phyloP scores from a whole-genome alignment of 2,797 vertebrate genomes.

The Discoglossus pictus region DNA sequence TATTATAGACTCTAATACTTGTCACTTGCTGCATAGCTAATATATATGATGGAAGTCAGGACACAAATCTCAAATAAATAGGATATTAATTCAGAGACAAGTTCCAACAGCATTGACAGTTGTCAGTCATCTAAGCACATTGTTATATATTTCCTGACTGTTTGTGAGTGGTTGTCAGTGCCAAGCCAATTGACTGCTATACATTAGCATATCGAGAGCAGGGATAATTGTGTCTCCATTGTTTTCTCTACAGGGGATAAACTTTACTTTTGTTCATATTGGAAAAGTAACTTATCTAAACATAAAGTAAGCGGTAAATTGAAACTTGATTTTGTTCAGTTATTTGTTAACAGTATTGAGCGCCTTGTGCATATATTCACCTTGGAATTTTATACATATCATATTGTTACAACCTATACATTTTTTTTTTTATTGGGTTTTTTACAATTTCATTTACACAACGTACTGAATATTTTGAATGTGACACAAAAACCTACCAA shows the following conservation, averaged over 20 bases:
- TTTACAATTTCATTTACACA: too few species aligned
- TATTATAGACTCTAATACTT: slow-evolving; percentile 11
- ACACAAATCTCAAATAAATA: slow-evolving; percentile 16
- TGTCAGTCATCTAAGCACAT: slow-evolving; percentile 27
- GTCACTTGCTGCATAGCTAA: not conserved
- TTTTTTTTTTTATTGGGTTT: too few species aligned
- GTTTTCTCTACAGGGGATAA: slow-evolving; percentile 27
- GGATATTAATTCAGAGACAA: slow-evolving; percentile 16
- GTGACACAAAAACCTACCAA: too few species aligned
- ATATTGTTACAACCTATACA: too few species aligned
- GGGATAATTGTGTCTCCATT: slow-evolving; percentile 14
- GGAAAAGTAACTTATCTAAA: slow-evolving; percentile 11
- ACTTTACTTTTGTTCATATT: slow-evolving; percentile 14
- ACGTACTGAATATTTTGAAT: too few species aligned
- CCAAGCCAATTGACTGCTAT: slow-evolving; percentile 4
- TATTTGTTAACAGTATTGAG: too few species aligned
- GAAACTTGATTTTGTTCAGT: too few species aligned
- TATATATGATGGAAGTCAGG: slow-evolving; percentile 10
- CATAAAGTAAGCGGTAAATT: too few species aligned
- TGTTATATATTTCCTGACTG: slow-evolving; percentile 25
- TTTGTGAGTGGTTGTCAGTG: slow-evolving; percentile 37
- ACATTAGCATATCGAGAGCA: slow-evolving; percentile 32
- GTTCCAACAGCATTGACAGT: slow-evolving; percentile 16
- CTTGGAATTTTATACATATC: too few species aligned
- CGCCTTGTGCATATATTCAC: too few species aligned